Evolutionary conservation across 1,140 invertebrate genomes (phyloP).

Genomic region (Vollenhovia emeryi): DNA sequence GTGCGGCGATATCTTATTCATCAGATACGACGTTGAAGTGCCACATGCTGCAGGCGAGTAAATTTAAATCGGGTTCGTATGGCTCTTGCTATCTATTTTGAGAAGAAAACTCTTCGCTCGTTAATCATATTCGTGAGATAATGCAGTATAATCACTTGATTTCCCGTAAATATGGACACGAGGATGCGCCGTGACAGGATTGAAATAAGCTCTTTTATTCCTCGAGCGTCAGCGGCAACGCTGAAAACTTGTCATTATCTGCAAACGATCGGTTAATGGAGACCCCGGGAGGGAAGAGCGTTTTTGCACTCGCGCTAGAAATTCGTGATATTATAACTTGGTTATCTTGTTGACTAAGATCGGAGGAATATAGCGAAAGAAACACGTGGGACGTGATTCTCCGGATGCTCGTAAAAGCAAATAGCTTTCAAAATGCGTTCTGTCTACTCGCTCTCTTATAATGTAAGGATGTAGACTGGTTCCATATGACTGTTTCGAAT

Average conservation of each 20-base stretch:
- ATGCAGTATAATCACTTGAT: not conserved
- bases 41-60: not conserved
- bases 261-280: not conserved
- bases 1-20: slow-evolving; percentile 28
- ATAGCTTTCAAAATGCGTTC: slow-evolving; percentile 29
- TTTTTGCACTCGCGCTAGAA: not conserved
- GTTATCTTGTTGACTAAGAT: not conserved
- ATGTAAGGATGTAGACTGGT: not conserved
- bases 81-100: not conserved
- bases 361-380: not conserved
- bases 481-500: not conserved
- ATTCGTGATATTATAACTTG: not conserved
- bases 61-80: slow-evolving; percentile 4
- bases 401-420: slow-evolving; percentile 38
- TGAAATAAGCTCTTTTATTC: not conserved
- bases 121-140: slow-evolving; percentile 5
- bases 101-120: not conserved
- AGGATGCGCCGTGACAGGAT: not conserved
- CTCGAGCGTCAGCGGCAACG: not conserved
- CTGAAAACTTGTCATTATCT: not conserved
- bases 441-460: slow-evolving; percentile 1
- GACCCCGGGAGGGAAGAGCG: not conserved
- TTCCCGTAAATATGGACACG: not conserved
- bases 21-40: not conserved
- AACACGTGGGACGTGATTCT: slow-evolving; percentile 17